Evolutionary conservation across 37 sponge, comb jelly and placozoan species (phyloP).

Genomic region (Aphrocallistes beatrix): DNA sequence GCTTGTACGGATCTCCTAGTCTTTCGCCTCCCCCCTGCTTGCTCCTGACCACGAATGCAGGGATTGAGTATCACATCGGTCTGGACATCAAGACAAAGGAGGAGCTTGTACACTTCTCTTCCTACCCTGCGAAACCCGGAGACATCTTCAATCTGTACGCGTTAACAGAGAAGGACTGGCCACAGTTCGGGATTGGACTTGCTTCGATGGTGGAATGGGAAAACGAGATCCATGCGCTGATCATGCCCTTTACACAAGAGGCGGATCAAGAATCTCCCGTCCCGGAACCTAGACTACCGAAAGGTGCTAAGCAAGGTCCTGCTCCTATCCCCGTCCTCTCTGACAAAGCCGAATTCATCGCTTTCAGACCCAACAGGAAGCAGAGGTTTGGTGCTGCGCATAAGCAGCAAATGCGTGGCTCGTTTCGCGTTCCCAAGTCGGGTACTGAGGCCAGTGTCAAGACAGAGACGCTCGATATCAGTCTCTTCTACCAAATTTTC

Average conservation of each 20-base stretch:
- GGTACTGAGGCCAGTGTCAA: not conserved
- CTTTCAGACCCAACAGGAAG: not conserved
- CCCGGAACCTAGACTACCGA: not conserved
- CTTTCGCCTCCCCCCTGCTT: not conserved
- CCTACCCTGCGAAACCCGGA: not conserved
- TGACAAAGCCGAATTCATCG: not conserved
- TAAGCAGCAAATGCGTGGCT: conserved; percentile 45
- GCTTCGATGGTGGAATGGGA: not conserved
- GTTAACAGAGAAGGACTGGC: not conserved
- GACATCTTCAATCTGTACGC: not conserved
- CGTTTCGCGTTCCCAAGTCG: conserved; percentile 63
- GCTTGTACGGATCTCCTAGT: not conserved
- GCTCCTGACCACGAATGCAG: not conserved
- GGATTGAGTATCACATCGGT: not conserved
- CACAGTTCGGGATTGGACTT: not conserved
- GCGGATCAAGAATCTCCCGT: not conserved
- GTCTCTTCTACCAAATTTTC: conserved; percentile 9
- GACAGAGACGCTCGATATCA: not conserved
- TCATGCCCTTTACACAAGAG: not conserved
- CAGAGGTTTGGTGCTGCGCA: not conserved
- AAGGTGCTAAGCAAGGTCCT: not conserved
- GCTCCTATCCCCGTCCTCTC: not conserved
- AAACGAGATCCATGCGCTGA: not conserved
- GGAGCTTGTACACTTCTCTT: not conserved
- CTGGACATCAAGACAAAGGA: not conserved